A percentile compares a stretch with the other conserved stretches of the same genome.
Conservation (phyloP, 2,797 vertebrate species). For the Enteromius afrohamiltoni region DNA sequence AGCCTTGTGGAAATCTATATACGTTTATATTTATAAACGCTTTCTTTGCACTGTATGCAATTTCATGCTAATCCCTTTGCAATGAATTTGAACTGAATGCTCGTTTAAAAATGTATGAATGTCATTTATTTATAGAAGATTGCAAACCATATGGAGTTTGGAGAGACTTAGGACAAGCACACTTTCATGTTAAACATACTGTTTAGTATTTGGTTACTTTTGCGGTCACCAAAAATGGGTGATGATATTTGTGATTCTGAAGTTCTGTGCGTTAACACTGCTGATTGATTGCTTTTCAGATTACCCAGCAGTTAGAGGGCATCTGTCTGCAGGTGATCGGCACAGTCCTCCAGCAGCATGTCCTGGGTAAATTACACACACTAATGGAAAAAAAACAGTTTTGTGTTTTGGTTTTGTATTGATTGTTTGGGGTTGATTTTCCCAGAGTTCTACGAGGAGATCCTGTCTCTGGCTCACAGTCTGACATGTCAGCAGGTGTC, state of each 20-base stretch:
- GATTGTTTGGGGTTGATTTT: not conserved
- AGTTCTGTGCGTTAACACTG: not conserved
- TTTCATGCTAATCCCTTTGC: conserved; percentile 16
- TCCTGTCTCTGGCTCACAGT: conserved; percentile 97
- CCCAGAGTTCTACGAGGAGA: conserved; percentile 98
- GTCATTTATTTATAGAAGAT: conserved; percentile 8
- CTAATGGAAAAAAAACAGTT: not conserved
- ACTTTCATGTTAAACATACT: not conserved
- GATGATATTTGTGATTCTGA: not conserved
- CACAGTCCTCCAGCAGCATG: conserved; percentile 97
- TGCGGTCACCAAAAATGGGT: not conserved
- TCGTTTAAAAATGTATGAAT: conserved; percentile 13
- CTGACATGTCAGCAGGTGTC: conserved; percentile 99
- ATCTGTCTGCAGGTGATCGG: conserved; percentile 99
- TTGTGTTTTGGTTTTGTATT: not conserved
- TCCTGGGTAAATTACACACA: conserved; percentile 83
- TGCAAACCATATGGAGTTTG: not conserved
- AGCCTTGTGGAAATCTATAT: conserved; percentile 6
- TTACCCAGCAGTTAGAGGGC: conserved; percentile 96
- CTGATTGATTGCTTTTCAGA: conserved; percentile 75
- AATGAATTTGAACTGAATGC: not conserved
- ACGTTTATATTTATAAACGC: not conserved
- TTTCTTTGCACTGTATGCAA: not conserved
- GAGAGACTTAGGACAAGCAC: not conserved
- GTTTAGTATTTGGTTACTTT: not conserved